These are phyloP conservation scores for Rhorus exstirpatorius DNA, from an alignment of 2,888 invertebrate genomes.

Conservation along the genomic window DNA sequence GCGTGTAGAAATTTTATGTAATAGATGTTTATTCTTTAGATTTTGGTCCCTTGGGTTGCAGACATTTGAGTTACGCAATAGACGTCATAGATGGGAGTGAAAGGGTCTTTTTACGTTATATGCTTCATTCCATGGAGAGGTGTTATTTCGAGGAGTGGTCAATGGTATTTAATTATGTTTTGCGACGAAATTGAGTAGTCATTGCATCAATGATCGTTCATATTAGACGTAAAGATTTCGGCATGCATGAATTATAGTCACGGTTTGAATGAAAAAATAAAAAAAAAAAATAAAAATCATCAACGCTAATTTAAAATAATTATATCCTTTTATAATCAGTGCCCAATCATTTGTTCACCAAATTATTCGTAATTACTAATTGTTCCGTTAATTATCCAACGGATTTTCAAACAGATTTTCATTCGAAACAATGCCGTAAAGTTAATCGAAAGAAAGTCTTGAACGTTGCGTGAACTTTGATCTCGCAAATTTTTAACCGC, in stretches of 20 bases:
- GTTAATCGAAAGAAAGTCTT: no score
- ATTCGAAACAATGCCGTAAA: no score
- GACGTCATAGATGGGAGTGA: slow-evolving; percentile 5
- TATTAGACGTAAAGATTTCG: no score
- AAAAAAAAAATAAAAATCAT: no score
- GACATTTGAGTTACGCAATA: background rate
- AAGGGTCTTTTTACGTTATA: slow-evolving; percentile 12
- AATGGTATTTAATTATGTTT: slow-evolving; percentile 19
- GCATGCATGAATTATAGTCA: no score
- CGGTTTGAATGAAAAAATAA: no score
- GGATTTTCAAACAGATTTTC: no score
- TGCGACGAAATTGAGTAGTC: background rate
- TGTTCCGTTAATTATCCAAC: no score
- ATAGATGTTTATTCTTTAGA: slow-evolving; percentile 24
- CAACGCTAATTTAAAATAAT: background rate
- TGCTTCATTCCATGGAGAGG: background rate
- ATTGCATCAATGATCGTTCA: no score
- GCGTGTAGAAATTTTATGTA: slow-evolving; percentile 6
- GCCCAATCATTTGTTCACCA: background rate
- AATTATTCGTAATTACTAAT: background rate
- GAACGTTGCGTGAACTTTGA: background rate
- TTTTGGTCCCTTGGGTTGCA: slow-evolving; percentile 7
- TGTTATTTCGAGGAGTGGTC: slow-evolving; percentile 4
- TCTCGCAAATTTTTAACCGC: slow-evolving; percentile 1
- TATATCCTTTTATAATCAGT: slow-evolving; percentile 2